Base-by-base conservation (phyloP, 1,140 invertebrate genomes). In the Sarcophaga bullata region DNA sequence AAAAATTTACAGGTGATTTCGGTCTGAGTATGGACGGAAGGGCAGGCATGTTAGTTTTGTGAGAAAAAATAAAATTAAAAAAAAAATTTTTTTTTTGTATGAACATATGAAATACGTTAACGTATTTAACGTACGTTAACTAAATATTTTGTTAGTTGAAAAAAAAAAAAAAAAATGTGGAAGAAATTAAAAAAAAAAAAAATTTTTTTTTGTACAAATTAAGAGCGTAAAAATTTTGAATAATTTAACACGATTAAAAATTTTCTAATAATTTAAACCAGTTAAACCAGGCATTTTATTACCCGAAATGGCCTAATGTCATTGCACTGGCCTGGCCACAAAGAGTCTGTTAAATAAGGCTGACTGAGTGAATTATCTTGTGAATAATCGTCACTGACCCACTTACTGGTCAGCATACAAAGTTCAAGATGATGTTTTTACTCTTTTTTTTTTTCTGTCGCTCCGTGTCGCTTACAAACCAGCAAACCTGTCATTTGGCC, bases 341-440 rank as follows among this genome's bases (percentile, higher is more conserved):
- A 4, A 37, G 4, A 37, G 25, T 37, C 25, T 58, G 6, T 2
- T n/a, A 58, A n/a, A n/a, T n/a, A 54, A 58, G 54, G n/a, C 15
- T n/a, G 15, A 58, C 54, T 58, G n/a, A 58, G 7, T 11, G 54
- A 58, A 58, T 58, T 58, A 58, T 58, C 54, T n/a, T 58, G 15
- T n/a, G n/a, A n/a, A n/a, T n/a, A 58, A 52, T 58, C 54, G 54
- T 58, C n/a, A 58, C 54, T 58, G 54, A 58, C 54, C 54, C 54
- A 58, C 54, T 58, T 58, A 58, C 15, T 58, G 54, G 54, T 58
- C 54, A 58, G n/a, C 13, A 13, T n/a, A 58, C 54, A 58, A 58
- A 58, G 54, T 58, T 58, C 54, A 58, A 58, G n/a, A 58, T 37
- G 25, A 37, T 37, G 25, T 37, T 37, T 37, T 37, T 37, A 37